Conservation (phyloP, 2,797 vertebrate species). For the Sciaenops ocellatus region DNA sequence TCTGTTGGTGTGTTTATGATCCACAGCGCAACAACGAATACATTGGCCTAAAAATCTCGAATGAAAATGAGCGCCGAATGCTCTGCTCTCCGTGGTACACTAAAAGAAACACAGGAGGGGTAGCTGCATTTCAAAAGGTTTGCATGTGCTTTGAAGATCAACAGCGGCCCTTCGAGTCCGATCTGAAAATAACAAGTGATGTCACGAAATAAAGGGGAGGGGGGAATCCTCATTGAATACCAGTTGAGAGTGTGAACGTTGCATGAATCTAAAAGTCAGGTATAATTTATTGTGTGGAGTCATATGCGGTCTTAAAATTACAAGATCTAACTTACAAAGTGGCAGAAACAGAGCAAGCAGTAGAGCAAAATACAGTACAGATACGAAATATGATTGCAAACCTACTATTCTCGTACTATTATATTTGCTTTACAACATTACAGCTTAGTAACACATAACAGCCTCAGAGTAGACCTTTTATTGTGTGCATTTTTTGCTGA, state of each 20-base stretch:
- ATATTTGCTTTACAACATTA: neutral
- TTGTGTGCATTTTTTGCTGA: neutral
- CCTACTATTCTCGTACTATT: neutral
- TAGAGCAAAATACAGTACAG: neutral
- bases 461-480: neutral
- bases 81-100: neutral
- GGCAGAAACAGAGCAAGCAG: neutral
- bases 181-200: constrained; percentile 17
- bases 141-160: constrained; percentile 36
- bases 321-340: neutral
- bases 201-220: fast-evolving
- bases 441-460: fast-evolving
- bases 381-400: neutral
- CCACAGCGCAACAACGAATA: neutral
- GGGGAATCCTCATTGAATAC: fast-evolving
- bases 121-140: constrained; percentile 7
- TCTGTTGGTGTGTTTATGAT: neutral
- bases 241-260: fast-evolving
- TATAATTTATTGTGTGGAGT: neutral
- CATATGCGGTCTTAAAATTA: too few species aligned
- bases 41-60: neutral
- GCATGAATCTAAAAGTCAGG: too few species aligned
- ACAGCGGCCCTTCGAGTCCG: constrained; percentile 73
- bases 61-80: constrained; percentile 12
- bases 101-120: constrained; percentile 2